Conservation (phyloP, 1,140 invertebrate species). For the Schlechtendalia chinensis region DNA sequence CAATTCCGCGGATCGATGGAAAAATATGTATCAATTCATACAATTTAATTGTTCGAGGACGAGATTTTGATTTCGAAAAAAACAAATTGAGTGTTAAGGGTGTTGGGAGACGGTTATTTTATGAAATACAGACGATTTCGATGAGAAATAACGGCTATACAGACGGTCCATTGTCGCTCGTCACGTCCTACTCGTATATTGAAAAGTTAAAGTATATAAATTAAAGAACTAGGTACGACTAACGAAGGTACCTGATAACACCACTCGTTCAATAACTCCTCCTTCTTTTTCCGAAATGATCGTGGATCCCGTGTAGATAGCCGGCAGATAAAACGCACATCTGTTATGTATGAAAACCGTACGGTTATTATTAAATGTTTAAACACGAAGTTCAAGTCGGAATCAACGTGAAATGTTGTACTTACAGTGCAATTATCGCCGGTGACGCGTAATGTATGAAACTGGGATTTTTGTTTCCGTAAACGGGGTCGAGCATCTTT, state of each 20-base stretch:
- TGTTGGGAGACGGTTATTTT: too few relatives aligned
- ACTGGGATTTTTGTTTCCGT: constrained; percentile 50
- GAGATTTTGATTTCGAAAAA: too few relatives aligned
- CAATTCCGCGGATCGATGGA: too few relatives aligned
- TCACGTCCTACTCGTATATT: too few relatives aligned
- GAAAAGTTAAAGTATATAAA: too few relatives aligned
- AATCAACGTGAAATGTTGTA: not conserved
- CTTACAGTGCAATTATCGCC: constrained; percentile 52
- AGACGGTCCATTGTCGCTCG: too few relatives aligned
- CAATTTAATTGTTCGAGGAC: too few relatives aligned
- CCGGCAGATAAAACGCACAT: constrained; percentile 53
- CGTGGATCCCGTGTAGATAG: constrained; percentile 53
- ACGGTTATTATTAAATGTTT: not conserved
- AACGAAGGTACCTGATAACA: constrained; percentile 53
- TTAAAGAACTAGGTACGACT: too few relatives aligned
- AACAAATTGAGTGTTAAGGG: too few relatives aligned
- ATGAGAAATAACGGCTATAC: too few relatives aligned
- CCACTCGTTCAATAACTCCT: constrained; percentile 53
- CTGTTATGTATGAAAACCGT: constrained; percentile 34
- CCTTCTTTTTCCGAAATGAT: constrained; percentile 53
- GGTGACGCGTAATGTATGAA: constrained; percentile 52
- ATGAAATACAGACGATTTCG: too few relatives aligned
- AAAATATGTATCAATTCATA: too few relatives aligned
- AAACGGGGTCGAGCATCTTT: constrained; percentile 51
- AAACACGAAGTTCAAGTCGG: constrained; percentile 22